Evolutionary conservation across 2,797 vertebrate species (phyloP).

Genomic region (Triplophysa bombifrons): DNA sequence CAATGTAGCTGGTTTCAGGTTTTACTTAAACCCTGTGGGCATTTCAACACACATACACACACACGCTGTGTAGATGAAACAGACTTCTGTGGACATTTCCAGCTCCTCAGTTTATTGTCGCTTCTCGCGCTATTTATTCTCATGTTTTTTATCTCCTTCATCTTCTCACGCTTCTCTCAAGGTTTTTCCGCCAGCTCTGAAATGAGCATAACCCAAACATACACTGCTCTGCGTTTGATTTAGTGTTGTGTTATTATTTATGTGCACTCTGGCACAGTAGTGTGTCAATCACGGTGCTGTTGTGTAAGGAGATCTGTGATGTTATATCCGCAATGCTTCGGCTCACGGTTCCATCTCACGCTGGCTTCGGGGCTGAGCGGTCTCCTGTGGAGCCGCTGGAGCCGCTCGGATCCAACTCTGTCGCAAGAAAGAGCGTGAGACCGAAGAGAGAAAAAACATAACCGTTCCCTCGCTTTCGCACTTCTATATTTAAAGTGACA

Average conservation of each 20-base stretch:
- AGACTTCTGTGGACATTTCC: background rate
- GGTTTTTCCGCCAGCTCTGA: background rate
- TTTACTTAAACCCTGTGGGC: background rate
- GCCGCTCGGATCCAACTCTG: background rate
- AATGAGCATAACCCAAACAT: background rate
- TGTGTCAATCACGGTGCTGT: background rate
- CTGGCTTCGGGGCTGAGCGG: background rate
- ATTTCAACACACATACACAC: background rate
- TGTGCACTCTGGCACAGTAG: background rate
- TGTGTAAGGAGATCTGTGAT: constrained; percentile 16
- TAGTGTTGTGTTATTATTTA: background rate
- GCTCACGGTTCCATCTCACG: background rate
- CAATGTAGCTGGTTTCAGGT: background rate
- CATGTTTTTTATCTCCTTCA: constrained; percentile 4
- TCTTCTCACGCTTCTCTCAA: background rate
- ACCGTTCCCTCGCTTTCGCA: background rate
- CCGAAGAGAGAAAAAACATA: background rate
- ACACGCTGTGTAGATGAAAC: background rate
- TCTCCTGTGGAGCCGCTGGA: constrained; percentile 27
- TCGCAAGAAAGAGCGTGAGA: constrained; percentile 25
- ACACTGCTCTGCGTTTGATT: background rate
- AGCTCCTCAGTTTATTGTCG: background rate
- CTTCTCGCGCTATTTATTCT: background rate
- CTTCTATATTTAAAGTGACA: background rate
- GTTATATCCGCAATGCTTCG: background rate